A percentile compares a stretch with the other conserved stretches of the same genome.
These are phyloP conservation scores for Umimayanthus chanpuru DNA, from an alignment of 92 coral and sea anemone species.

Conservation along the genomic window DNA sequence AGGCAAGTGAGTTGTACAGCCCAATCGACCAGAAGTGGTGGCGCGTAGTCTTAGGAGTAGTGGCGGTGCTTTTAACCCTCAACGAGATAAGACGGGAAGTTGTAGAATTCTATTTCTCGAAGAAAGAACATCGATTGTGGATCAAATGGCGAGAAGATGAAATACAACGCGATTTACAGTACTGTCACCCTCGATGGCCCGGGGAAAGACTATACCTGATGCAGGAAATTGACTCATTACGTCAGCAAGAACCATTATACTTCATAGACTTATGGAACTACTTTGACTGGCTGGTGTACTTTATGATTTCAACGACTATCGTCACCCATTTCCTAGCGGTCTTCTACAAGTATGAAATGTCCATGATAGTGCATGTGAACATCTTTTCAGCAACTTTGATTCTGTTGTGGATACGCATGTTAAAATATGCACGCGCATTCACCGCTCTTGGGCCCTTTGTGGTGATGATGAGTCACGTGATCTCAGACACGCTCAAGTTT, in stretches of 20 bases:
- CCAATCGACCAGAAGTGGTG: slow-evolving; percentile 84
- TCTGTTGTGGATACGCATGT: slow-evolving; percentile 81
- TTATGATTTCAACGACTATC: slow-evolving; percentile 68
- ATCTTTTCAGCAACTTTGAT: slow-evolving; percentile 81
- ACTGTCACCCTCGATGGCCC: slow-evolving; percentile 99
- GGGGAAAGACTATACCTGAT: slow-evolving; percentile 91
- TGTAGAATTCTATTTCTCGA: slow-evolving; percentile 73
- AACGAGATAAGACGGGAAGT: slow-evolving; percentile 84
- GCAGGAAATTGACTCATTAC: slow-evolving; percentile 85
- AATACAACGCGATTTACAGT: slow-evolving; percentile 78
- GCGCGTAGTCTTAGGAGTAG: slow-evolving; percentile 66
- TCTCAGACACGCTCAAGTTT: slow-evolving; percentile 84
- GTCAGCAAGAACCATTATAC: slow-evolving; percentile 75
- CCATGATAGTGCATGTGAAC: slow-evolving; percentile 62
- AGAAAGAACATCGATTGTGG: slow-evolving; percentile 86
- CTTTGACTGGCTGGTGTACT: slow-evolving; percentile 86
- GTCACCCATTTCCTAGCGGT: slow-evolving; percentile 73
- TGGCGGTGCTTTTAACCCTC: slow-evolving; percentile 75
- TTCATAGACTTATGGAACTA: slow-evolving; percentile 93
- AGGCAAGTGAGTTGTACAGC: too few relatives aligned
- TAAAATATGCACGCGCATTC: slow-evolving; percentile 93
- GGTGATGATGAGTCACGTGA: slow-evolving; percentile 89
- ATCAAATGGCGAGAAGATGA: slow-evolving; percentile 86
- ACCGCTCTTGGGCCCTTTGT: slow-evolving; percentile 93
- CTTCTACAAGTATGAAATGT: slow-evolving; percentile 47